phyloP scores from a whole-genome alignment of 2,888 invertebrate species.

The Allophyes oxyacanthae region DNA sequence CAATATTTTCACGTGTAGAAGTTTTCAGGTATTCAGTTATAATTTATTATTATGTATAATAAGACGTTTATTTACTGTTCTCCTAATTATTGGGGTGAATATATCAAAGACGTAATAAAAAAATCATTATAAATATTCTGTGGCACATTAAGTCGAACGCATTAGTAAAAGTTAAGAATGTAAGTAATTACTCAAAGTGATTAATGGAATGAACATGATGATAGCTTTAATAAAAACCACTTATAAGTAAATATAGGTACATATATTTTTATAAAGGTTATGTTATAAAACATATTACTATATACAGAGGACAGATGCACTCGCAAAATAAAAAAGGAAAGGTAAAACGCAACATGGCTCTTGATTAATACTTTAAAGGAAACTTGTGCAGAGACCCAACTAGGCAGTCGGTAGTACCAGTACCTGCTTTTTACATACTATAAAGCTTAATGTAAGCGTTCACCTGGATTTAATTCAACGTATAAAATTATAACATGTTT shows the following conservation, averaged over 20 bases:
- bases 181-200: conserved; percentile 28
- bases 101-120: conserved; percentile 8
- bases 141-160: conserved; percentile 33
- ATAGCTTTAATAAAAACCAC: conserved; percentile 29
- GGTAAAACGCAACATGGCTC: conserved; percentile 70
- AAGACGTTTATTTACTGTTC: background rate
- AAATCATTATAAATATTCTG: conserved; percentile 24
- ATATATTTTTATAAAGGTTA: conserved; percentile 47
- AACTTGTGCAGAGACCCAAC: conserved; percentile 73
- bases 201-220: conserved; percentile 31
- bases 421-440: conserved; percentile 43
- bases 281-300: conserved; percentile 47
- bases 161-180: conserved; percentile 38
- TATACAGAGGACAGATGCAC: conserved; percentile 74
- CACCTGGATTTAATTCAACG: conserved; percentile 53
- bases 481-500: conserved; percentile 37
- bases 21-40: background rate
- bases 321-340: conserved; percentile 72
- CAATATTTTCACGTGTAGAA: background rate
- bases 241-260: conserved; percentile 28
- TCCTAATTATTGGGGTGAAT: conserved; percentile 2
- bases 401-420: conserved; percentile 62
- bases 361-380: conserved; percentile 85
- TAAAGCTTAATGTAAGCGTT: conserved; percentile 50
- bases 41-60: conserved; percentile 8